These are phyloP conservation scores for Lophotriccus pileatus DNA, from an alignment of 2,797 vertebrate genomes.

Conservation along the genomic window DNA sequence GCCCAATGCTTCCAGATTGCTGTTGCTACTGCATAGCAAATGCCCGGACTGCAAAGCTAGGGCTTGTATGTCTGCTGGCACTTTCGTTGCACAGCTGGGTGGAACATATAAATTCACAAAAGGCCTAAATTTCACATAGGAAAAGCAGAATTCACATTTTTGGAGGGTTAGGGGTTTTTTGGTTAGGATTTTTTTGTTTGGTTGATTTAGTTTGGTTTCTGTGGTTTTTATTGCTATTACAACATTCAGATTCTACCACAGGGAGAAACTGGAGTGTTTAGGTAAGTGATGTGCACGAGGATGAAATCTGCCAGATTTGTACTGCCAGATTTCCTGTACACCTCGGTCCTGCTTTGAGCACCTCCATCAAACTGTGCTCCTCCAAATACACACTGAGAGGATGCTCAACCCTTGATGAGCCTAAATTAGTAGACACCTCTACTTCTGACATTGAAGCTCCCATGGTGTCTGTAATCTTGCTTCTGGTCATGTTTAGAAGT, in stretches of 20 bases:
- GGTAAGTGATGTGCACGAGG: neutral
- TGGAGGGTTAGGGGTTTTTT: neutral
- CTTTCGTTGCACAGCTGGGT: neutral
- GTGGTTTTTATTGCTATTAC: neutral
- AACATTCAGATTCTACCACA: neutral
- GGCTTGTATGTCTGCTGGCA: neutral
- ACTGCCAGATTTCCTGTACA: neutral
- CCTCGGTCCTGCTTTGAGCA: neutral
- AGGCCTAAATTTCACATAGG: neutral
- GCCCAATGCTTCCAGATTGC: neutral
- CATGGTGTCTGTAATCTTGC: neutral
- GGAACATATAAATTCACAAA: neutral
- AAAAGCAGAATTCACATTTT: neutral
- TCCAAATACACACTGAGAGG: neutral
- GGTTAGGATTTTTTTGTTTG: rapidly evolving
- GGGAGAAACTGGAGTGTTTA: neutral
- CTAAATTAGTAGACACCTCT: neutral
- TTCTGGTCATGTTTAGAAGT: neutral
- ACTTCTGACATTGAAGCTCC: neutral
- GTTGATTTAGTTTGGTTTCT: neutral
- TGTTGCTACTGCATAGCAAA: neutral
- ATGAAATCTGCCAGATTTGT: neutral
- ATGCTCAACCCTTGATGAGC: neutral
- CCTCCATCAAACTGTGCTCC: neutral
- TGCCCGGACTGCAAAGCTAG: neutral